A percentile compares a stretch with the other conserved stretches of the same genome.
phyloP scores from a whole-genome alignment of 2,113 vertebrate genomes.

The Carassius auratus region DNA sequence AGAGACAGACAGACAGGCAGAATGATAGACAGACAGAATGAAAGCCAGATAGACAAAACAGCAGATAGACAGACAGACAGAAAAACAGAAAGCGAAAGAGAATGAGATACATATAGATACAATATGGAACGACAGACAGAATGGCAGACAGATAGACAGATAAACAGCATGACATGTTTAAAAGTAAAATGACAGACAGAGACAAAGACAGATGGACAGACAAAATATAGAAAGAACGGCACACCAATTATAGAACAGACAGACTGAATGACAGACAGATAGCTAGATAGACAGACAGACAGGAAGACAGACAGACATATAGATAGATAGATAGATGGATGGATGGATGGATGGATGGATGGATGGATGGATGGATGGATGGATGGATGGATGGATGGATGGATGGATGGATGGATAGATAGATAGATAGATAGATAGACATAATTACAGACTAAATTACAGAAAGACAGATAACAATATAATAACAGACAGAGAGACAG shows the following conservation, averaged over 20 bases:
- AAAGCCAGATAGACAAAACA: not conserved
- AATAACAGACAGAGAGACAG: not conserved
- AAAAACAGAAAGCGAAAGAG: not conserved
- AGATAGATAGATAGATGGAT: no score
- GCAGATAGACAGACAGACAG: not conserved
- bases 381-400: no score
- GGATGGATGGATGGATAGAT: no score
- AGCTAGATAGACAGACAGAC: no score
- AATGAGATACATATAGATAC: no score
- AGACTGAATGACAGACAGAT: no score
- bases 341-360: no score
- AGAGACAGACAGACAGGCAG: not conserved
- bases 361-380: no score
- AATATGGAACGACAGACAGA: no score
- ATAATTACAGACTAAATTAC: not conserved
- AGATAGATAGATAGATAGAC: not conserved
- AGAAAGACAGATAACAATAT: not conserved
- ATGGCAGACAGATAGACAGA: not conserved
- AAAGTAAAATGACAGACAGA: not conserved
- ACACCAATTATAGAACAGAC: no score
- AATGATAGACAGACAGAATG: not conserved
- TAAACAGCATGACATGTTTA: not conserved
- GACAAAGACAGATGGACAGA: not conserved
- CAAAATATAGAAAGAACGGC: not conserved
- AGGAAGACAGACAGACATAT: no score